Base-by-base conservation (phyloP, 2,797 vertebrate genomes). In the Rhinichthys osculus region DNA sequence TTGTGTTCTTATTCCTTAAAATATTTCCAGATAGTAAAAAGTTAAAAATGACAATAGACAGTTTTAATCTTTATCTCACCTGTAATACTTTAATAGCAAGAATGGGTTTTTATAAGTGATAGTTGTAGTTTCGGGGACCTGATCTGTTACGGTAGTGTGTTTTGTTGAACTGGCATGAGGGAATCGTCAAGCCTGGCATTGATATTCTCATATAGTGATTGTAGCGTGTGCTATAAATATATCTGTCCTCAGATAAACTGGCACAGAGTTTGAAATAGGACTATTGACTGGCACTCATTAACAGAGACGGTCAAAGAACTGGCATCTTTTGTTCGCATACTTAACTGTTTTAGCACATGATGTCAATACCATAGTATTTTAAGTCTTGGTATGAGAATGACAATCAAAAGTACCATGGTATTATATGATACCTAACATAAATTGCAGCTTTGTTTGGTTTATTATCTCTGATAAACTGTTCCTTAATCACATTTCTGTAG, bases 231-330 rank as follows among this genome's bases (percentile, higher is more conserved):
- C 74, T 78, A 6, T 69, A 57, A 69, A 78, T 59, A 84, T 21
- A 84, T 54, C 62, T 78, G 10, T 54, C 33, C 82, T 78, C n/a
- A 23, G 11, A 72, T 42, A 50, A 66, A n/a, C 44, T 23, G 59
- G 23, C 30, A 66, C 59, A 0, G 57, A 0, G 30, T 38, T 76
- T 52, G 64, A 83, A 84, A 77, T 40, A 50, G 82, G 35, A 19
- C 42, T 62, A 84, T 52, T 64, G 47, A 64, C 16, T 27, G 42
- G 44, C 42, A 13, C 30, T 67, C 44, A 14, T 54, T 16, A n/a
- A 27, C 42, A 19, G 38, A n/a, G 1, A 16, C 54, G 6, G 23
- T 38, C 21, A 78, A 27, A 62, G 62, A 10, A 10, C 14, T 8
- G 7, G 33, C 30, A 8, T 77, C 11, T 16, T 33, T 76, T 40